phyloP scores from a whole-genome alignment of 2,797 vertebrate genomes.

The Neosilurus hyrtlii region DNA sequence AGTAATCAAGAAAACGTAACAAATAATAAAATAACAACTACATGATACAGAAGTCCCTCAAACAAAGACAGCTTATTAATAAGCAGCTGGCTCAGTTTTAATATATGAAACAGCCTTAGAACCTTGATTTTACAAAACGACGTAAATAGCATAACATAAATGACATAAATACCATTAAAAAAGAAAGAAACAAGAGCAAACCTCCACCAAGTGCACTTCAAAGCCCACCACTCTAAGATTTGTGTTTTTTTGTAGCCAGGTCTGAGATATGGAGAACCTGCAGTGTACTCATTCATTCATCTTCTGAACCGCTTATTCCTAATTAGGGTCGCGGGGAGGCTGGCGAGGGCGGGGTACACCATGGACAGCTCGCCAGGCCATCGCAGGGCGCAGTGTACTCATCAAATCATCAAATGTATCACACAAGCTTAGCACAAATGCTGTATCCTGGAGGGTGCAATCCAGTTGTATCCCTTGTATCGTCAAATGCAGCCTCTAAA shows the following conservation, averaged over 20 bases:
- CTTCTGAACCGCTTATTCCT: too few species aligned
- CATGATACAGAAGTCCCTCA: background rate
- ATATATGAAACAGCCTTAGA: background rate
- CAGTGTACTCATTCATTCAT: too few species aligned
- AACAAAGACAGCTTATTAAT: background rate
- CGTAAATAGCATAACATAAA: too few species aligned
- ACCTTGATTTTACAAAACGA: background rate
- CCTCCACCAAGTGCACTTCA: background rate
- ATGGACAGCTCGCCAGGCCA: too few species aligned
- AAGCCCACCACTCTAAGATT: background rate
- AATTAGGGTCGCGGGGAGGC: too few species aligned
- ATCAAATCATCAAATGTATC: background rate
- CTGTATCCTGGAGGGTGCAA: background rate
- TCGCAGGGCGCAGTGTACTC: too few species aligned
- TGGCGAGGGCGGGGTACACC: too few species aligned
- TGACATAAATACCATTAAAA: too few species aligned
- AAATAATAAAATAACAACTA: background rate
- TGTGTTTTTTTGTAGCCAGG: background rate
- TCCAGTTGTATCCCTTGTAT: too few species aligned
- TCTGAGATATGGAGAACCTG: background rate
- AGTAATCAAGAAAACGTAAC: background rate
- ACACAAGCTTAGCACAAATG: background rate
- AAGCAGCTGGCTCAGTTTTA: background rate
- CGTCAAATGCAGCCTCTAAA: too few species aligned
- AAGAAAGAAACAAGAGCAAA: too few species aligned